phyloP scores from a whole-genome alignment of 2,888 invertebrate species.

The Leptopilina myrica region DNA sequence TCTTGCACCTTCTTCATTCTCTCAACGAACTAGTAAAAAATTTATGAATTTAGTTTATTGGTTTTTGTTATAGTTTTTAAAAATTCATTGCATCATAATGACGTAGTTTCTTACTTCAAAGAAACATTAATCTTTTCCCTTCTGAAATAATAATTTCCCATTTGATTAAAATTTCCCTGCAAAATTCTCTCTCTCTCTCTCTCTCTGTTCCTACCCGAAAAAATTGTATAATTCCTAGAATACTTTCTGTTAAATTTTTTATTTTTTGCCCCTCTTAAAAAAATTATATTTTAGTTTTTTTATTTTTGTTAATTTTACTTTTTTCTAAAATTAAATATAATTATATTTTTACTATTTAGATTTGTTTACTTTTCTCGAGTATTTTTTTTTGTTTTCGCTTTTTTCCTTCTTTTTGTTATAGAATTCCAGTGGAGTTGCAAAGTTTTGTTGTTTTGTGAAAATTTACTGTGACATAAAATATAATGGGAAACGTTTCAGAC shows the following conservation, averaged over 20 bases:
- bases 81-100: neutral
- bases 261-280: no score
- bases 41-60: neutral
- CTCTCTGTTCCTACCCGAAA: no score
- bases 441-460: conserved; percentile 4
- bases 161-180: no score
- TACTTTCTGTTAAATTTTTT: no score
- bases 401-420: neutral
- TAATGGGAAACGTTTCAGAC: neutral
- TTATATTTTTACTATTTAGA: no score
- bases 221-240: no score
- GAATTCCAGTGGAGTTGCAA: neutral
- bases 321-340: no score
- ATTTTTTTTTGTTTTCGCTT: neutral
- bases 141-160: no score
- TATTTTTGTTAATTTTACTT: no score
- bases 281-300: no score
- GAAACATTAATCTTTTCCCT: neutral
- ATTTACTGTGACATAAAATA: neutral
- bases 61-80: neutral
- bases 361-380: no score
- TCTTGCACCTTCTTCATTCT: neutral
- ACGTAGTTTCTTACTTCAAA: neutral
- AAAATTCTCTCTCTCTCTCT: no score
- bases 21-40: neutral